Percentiles rank a stretch among this genome's conserved stretches.
Conservation (phyloP, 2,888 invertebrate species). For the Eupithecia inturbata region DNA sequence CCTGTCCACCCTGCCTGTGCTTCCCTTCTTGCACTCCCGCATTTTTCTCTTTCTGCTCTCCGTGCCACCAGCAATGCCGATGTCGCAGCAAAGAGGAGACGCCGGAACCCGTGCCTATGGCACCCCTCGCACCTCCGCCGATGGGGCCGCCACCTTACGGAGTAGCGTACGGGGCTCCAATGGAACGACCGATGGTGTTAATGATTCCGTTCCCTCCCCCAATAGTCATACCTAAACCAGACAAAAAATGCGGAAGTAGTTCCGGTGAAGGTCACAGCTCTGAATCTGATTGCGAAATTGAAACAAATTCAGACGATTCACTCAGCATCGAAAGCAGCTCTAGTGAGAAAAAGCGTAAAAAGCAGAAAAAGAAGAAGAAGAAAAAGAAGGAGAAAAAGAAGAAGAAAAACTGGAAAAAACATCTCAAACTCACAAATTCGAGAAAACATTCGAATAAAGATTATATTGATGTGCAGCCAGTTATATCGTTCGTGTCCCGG, state of each 20-base stretch:
- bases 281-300: background rate
- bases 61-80: conserved; percentile 69
- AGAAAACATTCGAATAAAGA: background rate
- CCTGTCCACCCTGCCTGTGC: conserved; percentile 72
- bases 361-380: background rate
- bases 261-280: background rate
- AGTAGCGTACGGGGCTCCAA: background rate
- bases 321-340: background rate
- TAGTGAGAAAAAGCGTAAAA: background rate
- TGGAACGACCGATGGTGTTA: background rate
- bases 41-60: conserved; percentile 71
- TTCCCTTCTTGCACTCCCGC: conserved; percentile 69
- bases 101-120: conserved; percentile 50
- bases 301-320: background rate
- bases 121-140: conserved; percentile 12
- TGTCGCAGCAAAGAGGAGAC: conserved; percentile 56
- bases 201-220: conserved; percentile 28
- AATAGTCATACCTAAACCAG: background rate
- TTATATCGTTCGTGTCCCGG: background rate
- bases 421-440: too few species aligned
- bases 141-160: conserved; percentile 15
- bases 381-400: background rate
- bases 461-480: background rate
- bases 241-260: background rate
- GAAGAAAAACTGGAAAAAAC: background rate